A percentile compares a stretch with the other conserved stretches of the same genome.
Evolutionary conservation across 1,140 invertebrate genomes (phyloP).

Genomic region (Microplitis demolitor): DNA sequence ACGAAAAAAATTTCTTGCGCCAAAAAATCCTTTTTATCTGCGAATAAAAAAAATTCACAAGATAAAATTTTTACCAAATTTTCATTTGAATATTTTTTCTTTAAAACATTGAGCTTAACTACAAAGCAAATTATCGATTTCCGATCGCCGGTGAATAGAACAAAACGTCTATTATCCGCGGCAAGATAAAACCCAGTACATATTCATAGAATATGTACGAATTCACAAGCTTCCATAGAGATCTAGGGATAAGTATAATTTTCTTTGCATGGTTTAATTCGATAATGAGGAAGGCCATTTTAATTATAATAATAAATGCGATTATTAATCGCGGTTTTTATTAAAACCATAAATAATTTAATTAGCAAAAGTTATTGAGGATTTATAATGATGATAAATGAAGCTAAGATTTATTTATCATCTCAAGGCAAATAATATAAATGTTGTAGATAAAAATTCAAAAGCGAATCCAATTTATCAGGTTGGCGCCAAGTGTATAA

Average conservation of each 20-base stretch:
- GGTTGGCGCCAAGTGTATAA: slow-evolving; percentile 2
- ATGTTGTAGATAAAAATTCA: neutral
- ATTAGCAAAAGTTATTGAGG: no score
- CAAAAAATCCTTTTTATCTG: no score
- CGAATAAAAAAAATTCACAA: no score
- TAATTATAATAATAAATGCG: no score
- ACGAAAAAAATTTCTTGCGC: no score
- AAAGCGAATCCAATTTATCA: neutral
- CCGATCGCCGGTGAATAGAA: slow-evolving; percentile 26
- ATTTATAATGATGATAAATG: neutral
- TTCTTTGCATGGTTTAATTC: no score
- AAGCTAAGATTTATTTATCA: neutral
- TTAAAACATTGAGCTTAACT: slow-evolving; percentile 23
- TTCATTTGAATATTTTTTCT: neutral
- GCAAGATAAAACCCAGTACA: neutral
- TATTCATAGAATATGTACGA: neutral
- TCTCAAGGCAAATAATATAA: neutral
- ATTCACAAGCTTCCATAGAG: no score
- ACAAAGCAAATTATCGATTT: slow-evolving; percentile 41
- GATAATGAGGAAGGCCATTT: no score
- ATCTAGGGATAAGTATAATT: no score
- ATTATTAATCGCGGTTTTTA: no score
- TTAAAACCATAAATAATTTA: no score
- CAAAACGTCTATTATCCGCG: slow-evolving; percentile 29
- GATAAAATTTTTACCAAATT: neutral